Base-by-base conservation (phyloP, 2,797 vertebrate species). In the Chiropotes sagulatus region DNA sequence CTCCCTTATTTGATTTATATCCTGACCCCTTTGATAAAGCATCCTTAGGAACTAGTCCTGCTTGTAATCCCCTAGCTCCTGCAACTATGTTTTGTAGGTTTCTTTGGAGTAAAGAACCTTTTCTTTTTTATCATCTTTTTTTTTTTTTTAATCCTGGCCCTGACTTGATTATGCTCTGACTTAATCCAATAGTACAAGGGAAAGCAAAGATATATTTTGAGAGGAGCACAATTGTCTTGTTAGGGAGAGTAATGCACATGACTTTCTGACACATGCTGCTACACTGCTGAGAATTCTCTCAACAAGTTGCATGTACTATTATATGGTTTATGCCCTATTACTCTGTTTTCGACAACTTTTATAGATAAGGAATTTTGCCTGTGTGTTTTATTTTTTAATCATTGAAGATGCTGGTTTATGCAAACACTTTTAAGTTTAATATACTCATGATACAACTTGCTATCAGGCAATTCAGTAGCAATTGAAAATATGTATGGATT, bases 341-440 rank as follows among this genome's bases (percentile, higher is more conserved):
- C 39, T 30, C 41, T 90, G 46, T n/a, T 90, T 78, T 52, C 39
- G n/a, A 64, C 12, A 88, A 39, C 4, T 9, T 48, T 54, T 54
- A 95, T 0, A 44, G 39, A 54, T 67, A 73, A 87, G 26, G 7
- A 96, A 84, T 64, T 80, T 61, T 83, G 10, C 46, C 52, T 41
- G 5, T 39, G 64, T 33, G 14, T 57, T 75, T 76, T 70, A 28
- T 48, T 95, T 88, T 90, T 36, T 4, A 48, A 80, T 95, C 86
- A 30, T 7, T 44, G 24, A 95, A 89, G 88, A 82, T 89, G 50
- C 26, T 52, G 13, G 33, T 81, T 92, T 92, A 92, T 93, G 61
- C 13, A 94, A 93, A 96, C 30, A 92, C 30, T 28, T 58, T 81
- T 87, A 90, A 91, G 39, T 79, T 95, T 78, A 85, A 88, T 11